Conservation (phyloP, 2,888 invertebrate genomes). For the Vanessa cardui region DNA sequence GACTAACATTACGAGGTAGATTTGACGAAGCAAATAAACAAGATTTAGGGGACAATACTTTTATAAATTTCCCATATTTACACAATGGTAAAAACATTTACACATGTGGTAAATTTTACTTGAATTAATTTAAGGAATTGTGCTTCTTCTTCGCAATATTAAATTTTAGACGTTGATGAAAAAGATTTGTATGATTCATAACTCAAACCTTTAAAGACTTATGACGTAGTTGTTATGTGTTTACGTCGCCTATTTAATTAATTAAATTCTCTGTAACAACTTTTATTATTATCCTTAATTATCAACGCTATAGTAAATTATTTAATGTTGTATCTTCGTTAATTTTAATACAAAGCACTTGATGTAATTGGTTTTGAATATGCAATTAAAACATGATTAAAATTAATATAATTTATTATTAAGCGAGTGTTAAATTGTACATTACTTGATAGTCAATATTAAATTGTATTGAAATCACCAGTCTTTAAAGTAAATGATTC, state of each 20-base stretch:
- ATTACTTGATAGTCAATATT: conserved; percentile 1
- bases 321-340: background rate
- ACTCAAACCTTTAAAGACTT: no score
- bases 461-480: conserved; percentile 15
- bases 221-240: no score
- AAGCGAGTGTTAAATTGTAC: background rate
- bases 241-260: no score
- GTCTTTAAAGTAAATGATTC: conserved; percentile 37
- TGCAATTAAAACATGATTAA: background rate
- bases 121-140: no score
- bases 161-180: no score
- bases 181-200: no score
- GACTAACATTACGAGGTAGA: conserved; percentile 31
- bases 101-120: no score
- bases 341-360: background rate
- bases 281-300: no score
- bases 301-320: background rate
- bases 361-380: background rate
- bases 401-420: background rate
- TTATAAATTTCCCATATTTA: background rate
- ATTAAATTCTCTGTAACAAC: no score
- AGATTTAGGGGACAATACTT: conserved; percentile 1
- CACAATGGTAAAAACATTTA: no score
- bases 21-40: conserved; percentile 13
- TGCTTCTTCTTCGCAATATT: no score